Evolutionary conservation across 2,888 invertebrate genomes (phyloP).

Genomic region (Tridacna gigas): DNA sequence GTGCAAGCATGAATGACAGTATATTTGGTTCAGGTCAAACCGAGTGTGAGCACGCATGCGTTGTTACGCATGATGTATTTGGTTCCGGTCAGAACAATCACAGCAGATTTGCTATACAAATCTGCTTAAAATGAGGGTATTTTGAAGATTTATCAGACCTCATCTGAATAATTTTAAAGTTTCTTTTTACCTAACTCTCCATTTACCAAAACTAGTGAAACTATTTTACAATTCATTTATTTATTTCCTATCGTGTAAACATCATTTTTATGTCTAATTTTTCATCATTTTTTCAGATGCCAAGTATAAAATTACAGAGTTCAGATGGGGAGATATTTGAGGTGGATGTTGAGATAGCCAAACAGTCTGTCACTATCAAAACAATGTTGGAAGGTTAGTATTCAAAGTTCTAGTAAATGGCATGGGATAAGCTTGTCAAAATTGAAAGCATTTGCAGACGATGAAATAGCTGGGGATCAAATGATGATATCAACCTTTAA

Average conservation of each 20-base stretch:
- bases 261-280: conserved; percentile 1
- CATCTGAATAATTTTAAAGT: not conserved
- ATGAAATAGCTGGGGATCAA: too few relatives aligned
- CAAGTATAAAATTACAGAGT: conserved; percentile 96
- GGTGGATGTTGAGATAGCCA: conserved; percentile 98
- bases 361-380: conserved; percentile 98
- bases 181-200: not conserved
- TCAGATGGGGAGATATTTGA: conserved; percentile 98
- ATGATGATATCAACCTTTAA: too few relatives aligned
- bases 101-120: not conserved
- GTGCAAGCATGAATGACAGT: too few relatives aligned
- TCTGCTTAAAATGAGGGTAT: too few relatives aligned
- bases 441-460: too few relatives aligned
- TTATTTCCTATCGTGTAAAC: not conserved
- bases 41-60: too few relatives aligned
- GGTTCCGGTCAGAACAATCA: not conserved
- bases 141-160: not conserved
- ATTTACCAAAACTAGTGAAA: not conserved
- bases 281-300: conserved; percentile 89
- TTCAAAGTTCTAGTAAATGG: too few relatives aligned
- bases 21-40: too few relatives aligned
- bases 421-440: too few relatives aligned
- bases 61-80: too few relatives aligned
- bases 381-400: conserved; percentile 94
- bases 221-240: not conserved